These are phyloP conservation scores for Lasioglossum vierecki DNA, from an alignment of 2,888 invertebrate species.

Conservation along the genomic window DNA sequence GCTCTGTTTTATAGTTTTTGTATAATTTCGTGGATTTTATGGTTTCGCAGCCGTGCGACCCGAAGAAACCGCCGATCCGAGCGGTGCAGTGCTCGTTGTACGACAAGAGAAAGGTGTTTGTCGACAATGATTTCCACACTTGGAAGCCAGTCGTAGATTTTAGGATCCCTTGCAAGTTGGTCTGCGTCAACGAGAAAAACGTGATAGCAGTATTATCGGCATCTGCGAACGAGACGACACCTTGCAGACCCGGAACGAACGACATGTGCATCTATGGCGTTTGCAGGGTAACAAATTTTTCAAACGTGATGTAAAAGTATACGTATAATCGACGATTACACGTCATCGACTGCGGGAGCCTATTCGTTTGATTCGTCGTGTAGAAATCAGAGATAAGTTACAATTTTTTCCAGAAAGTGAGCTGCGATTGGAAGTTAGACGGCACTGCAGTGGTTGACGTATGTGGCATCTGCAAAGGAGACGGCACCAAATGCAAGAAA, in stretches of 20 bases:
- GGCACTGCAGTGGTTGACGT: constrained; percentile 92
- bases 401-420: constrained; percentile 88
- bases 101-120: constrained; percentile 85
- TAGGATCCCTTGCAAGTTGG: constrained; percentile 89
- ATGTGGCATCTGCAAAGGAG: constrained; percentile 94
- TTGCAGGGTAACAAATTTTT: constrained; percentile 87
- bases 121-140: constrained; percentile 79
- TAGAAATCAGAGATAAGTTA: background rate
- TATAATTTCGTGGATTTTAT: background rate
- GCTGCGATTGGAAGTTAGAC: constrained; percentile 96
- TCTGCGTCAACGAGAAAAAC: constrained; percentile 91
- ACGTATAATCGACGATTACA: no score
- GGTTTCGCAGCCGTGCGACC: constrained; percentile 86
- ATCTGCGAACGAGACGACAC: constrained; percentile 92
- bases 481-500: constrained; percentile 92
- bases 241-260: constrained; percentile 91
- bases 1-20: background rate
- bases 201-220: constrained; percentile 90
- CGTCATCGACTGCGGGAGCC: no score
- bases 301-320: background rate
- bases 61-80: constrained; percentile 89
- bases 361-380: background rate
- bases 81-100: constrained; percentile 91
- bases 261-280: constrained; percentile 93
- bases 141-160: constrained; percentile 86